Percentiles rank a stretch among this genome's conserved stretches.
Evolutionary conservation across 2,113 vertebrate genomes (phyloP).

Genomic region (Lophotis ruficrista): DNA sequence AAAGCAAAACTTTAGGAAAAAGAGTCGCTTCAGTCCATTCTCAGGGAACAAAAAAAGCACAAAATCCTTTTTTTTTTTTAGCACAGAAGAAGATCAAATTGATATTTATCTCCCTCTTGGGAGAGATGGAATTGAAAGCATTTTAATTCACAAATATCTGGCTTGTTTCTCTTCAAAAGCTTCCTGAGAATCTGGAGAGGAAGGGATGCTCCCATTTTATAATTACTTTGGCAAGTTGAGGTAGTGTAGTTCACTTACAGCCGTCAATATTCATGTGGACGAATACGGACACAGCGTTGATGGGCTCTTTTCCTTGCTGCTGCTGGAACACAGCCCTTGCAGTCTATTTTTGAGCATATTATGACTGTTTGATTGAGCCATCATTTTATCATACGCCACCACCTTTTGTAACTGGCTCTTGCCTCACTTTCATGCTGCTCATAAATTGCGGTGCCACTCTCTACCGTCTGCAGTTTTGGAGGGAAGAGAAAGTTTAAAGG

Average conservation of each 20-base stretch:
- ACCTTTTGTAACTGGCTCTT: constrained; percentile 55
- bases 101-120: not conserved
- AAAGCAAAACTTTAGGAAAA: not conserved
- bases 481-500: not conserved
- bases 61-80: not conserved
- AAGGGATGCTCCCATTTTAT: not conserved
- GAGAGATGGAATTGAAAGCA: constrained; percentile 11
- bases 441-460: not conserved
- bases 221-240: not conserved
- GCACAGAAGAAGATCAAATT: not conserved
- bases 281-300: not conserved
- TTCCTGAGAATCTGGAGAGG: not conserved
- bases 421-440: not conserved
- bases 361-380: constrained; percentile 44
- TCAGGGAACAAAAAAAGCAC: not conserved
- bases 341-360: not conserved
- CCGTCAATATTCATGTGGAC: not conserved
- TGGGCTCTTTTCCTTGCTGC: not conserved
- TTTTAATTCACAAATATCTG: constrained; percentile 17
- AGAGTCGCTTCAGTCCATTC: not conserved
- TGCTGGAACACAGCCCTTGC: constrained; percentile 12
- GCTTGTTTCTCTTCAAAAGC: not conserved
- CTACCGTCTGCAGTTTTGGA: not conserved
- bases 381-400: constrained; percentile 19
- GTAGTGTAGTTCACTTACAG: not conserved